Evolutionary conservation across 2,797 vertebrate genomes (phyloP), one percentile per base, ranked within the genome.

Genomic region (Neostethus bicornis): DNA sequence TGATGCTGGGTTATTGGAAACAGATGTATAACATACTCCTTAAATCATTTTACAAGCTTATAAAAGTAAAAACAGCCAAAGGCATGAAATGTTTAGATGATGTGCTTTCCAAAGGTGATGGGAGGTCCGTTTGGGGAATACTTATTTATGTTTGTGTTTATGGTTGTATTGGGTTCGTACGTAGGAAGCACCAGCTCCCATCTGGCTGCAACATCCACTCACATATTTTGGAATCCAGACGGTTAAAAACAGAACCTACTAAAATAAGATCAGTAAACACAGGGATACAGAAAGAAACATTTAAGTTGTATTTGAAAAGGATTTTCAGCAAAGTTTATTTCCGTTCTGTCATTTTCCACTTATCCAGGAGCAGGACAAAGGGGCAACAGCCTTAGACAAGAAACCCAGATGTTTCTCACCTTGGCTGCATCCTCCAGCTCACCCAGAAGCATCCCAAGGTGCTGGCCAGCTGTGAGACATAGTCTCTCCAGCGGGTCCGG

Each of bases 171-270:
- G 58, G 60, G 56, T 57, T n/a, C 44, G 70, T 56, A 55, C 44
- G 60, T 71, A 67, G 81, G 75, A 68, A 72, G 73, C 70, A 58
- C 70, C 51, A 52, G 50, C 11, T 44, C 35, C 14, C 86, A 87
- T 87, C 73, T 89, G 86, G 79, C 57, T 55, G 47, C 77, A 85
- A 87, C 78, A 81, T 65, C 78, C 1, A 44, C 44, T 45, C 0
- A 37, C 69, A 47, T 50, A 57, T 79, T 68, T 78, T 66, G 63
- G 76, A 83, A 73, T 25, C 20, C 23, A 49, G 23, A 48, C 25
- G 49, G 43, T 54, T 69, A 61, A 41, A 42, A 49, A 68, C 44
- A 53, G 23, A 61, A 0, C 56, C 39, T 66, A 39, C 14, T 43
- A 21, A n/a, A 45, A 29, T 56, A 65, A 32, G 26, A 23, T 52